Evolutionary conservation across 2,888 invertebrate species (phyloP).

Genomic region (Caenorhabditis drosophilae): DNA sequence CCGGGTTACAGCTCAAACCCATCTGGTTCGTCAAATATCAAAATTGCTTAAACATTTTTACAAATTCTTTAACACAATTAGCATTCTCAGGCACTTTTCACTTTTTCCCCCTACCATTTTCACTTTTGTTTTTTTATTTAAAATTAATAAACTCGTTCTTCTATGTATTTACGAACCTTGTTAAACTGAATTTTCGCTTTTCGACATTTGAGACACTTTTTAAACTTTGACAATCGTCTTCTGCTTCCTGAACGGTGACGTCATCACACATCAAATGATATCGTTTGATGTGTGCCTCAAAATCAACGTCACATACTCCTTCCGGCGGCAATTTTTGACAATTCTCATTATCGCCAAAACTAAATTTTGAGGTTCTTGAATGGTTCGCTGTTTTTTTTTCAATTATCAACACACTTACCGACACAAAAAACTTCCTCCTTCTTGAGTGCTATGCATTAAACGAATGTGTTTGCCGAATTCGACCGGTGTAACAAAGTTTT

Average conservation of each 20-base stretch:
- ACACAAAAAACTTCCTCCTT: slow-evolving; percentile 63
- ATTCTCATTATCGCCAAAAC: slow-evolving; percentile 85
- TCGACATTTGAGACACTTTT: slow-evolving; percentile 27
- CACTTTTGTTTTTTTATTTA: slow-evolving; percentile 6
- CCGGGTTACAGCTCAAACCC: slow-evolving; percentile 44
- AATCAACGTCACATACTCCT: slow-evolving; percentile 85
- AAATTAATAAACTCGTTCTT: slow-evolving; percentile 6
- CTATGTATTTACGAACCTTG: not conserved
- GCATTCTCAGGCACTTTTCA: slow-evolving; percentile 29
- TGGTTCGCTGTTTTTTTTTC: not conserved
- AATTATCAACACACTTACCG: slow-evolving; percentile 32
- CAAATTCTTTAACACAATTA: slow-evolving; percentile 5
- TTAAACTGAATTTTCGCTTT: slow-evolving; percentile 7
- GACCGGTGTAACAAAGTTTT: slow-evolving; percentile 38
- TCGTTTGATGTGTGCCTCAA: slow-evolving; percentile 83
- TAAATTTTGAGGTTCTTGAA: slow-evolving; percentile 63
- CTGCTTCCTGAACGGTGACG: not conserved
- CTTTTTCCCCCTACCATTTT: not conserved
- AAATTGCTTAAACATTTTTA: not conserved
- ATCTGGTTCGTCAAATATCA: slow-evolving; percentile 14
- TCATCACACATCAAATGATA: slow-evolving; percentile 70
- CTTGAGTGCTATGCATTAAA: slow-evolving; percentile 55
- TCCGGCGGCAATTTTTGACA: slow-evolving; percentile 87
- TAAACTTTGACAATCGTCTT: slow-evolving; percentile 18
- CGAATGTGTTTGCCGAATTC: slow-evolving; percentile 55